phyloP scores from a whole-genome alignment of 2,888 invertebrate genomes.

The Apotomis capreana region DNA sequence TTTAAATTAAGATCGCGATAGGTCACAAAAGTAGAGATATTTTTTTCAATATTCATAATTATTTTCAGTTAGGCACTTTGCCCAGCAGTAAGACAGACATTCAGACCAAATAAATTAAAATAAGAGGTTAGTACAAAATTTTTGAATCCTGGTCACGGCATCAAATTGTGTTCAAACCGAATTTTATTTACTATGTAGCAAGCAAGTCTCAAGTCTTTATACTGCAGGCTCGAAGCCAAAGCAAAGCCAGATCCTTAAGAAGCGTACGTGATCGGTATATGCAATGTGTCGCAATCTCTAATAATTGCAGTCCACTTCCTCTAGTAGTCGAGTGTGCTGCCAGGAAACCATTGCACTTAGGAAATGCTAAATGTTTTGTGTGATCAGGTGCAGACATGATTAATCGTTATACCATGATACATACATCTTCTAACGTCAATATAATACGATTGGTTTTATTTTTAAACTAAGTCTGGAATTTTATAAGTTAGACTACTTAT shows the following conservation, averaged over 20 bases:
- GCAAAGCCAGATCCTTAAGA: constrained; percentile 40
- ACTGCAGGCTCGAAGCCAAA: constrained; percentile 29
- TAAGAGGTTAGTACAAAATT: background rate
- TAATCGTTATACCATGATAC: too few species aligned
- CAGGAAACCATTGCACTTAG: constrained; percentile 55
- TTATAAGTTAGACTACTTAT: background rate
- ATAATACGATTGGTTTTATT: background rate
- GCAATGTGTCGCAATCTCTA: constrained; percentile 51
- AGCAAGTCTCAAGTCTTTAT: constrained; percentile 15
- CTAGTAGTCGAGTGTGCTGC: constrained; percentile 48
- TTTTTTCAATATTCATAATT: background rate
- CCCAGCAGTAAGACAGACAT: too few species aligned
- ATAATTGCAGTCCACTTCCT: constrained; percentile 51
- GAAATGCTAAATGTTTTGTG: constrained; percentile 48
- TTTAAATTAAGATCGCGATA: background rate
- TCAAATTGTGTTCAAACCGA: constrained; percentile 1
- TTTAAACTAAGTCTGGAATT: background rate
- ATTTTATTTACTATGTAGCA: constrained; percentile 12
- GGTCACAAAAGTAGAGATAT: background rate
- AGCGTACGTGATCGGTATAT: constrained; percentile 53
- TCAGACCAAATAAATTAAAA: too few species aligned
- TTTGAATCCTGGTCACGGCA: constrained; percentile 13
- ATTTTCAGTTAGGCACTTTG: background rate
- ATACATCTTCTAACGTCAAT: too few species aligned
- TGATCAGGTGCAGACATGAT: background rate